Evolutionary conservation across 2,113 vertebrate genomes (phyloP), one percentile per base, ranked within the genome.

Genomic region (Ophthalmotilapia sp.): DNA sequence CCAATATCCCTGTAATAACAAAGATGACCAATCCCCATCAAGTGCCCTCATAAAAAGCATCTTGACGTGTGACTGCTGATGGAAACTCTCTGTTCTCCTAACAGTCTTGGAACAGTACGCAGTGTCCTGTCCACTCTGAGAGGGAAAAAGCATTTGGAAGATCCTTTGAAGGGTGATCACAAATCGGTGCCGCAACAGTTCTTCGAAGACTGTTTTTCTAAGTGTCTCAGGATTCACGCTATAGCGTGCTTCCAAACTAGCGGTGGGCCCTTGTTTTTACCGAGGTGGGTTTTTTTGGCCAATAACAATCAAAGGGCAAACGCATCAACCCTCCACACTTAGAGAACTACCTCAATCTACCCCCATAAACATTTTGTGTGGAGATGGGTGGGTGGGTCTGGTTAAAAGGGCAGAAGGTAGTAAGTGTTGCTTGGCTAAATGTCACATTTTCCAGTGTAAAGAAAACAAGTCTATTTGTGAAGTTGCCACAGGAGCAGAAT

Each of bases 381-480:
- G 81, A 77, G 81, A 75, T 88, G 75, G 83, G 77, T 82, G 75
- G 86, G 86, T 86, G 92, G 89, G 94, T 90, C 92, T 92, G 91
- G 88, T 75, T 83, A 53, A 88, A 53, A 81, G 51, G 73, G 3
- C 54, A 3, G 49, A 79, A 45, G 85, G 83, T 83, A 84, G 80
- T 73, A 47, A 90, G 85, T 85, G 85, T 40, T 84, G 80, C 65
- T 92, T 86, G 91, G 91, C 88, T 82, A 47, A 1, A 33, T 86
- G 90, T 94, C 86, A 88, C 86, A 83, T 91, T 95, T 96, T 96
- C 95, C 95, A 88, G 79, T 19, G 58, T 81, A 84, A 88, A 89
- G 92, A 96, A 95, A 96, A 96, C 93, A 95, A 94, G 92, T 95
- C 91, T 95, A 90, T 96, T 95, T 93, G 89, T 94, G 87, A 89